These are phyloP conservation scores for Silurus meridionalis DNA, from an alignment of 2,113 vertebrate species.

Conservation along the genomic window DNA sequence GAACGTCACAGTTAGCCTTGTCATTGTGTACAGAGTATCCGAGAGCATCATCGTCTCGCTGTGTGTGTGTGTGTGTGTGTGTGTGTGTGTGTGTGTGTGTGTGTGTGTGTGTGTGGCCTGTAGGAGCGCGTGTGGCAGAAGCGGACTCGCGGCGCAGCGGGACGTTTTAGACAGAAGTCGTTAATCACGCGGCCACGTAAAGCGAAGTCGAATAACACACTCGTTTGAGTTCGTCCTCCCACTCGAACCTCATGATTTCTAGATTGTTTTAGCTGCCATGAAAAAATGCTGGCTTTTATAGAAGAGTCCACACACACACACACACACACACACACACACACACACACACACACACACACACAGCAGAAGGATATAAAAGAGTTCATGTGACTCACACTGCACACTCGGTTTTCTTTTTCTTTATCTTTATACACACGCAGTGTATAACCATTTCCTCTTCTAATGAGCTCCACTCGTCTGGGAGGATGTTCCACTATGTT, in stretches of 20 bases:
- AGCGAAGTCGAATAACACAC: background rate
- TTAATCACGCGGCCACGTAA: background rate
- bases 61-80: background rate
- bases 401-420: background rate
- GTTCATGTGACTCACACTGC: background rate
- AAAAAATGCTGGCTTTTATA: background rate
- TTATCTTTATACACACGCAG: background rate
- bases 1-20: background rate
- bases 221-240: background rate
- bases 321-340: background rate
- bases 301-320: background rate
- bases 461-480: too few relatives aligned
- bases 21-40: background rate
- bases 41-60: constrained; percentile 2
- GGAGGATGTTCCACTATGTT: too few relatives aligned
- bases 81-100: constrained; percentile 17
- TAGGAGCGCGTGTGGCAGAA: background rate
- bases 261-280: background rate
- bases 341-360: background rate
- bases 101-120: constrained; percentile 10
- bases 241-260: background rate
- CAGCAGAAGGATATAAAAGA: background rate
- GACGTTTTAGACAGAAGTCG: constrained; percentile 5
- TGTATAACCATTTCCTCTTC: too few relatives aligned
- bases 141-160: background rate